Evolutionary conservation across 2,797 vertebrate genomes (phyloP).

Genomic region (Vultur gryphus): DNA sequence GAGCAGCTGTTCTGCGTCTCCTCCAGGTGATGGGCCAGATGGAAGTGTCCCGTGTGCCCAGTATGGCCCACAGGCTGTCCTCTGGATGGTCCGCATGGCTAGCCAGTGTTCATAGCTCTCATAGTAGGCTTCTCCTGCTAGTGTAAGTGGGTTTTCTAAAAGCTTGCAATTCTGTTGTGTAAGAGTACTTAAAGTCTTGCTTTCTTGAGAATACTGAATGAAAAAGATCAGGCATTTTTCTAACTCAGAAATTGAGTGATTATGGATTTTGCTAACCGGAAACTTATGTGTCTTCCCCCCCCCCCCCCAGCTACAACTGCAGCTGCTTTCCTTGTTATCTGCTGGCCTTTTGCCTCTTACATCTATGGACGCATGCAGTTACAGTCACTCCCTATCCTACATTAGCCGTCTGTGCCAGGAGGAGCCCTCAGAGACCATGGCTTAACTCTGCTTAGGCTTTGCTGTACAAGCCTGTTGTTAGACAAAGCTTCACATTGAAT

Average conservation of each 20-base stretch:
- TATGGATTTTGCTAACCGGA: not conserved
- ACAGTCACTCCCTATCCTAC: not conserved
- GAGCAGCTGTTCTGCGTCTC: not conserved
- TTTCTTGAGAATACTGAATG: not conserved
- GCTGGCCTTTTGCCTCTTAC: not conserved
- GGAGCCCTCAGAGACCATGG: not conserved
- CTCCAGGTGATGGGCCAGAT: not conserved
- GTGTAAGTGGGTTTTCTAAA: not conserved
- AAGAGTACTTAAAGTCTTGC: not conserved
- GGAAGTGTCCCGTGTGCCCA: not conserved
- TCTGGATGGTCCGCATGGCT: not conserved
- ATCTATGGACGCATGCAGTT: not conserved
- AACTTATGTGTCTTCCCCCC: rapidly evolving
- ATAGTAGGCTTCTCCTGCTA: not conserved
- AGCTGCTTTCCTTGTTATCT: not conserved
- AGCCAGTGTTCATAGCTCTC: not conserved
- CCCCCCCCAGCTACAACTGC: not conserved
- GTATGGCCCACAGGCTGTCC: not conserved
- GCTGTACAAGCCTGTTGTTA: slow-evolving; percentile 12
- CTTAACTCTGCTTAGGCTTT: slow-evolving; percentile 33
- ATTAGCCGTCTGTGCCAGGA: not conserved
- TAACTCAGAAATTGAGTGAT: not conserved
- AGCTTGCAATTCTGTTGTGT: not conserved
- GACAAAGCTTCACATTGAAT: slow-evolving; percentile 4
- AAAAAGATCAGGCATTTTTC: not conserved